phyloP scores from a whole-genome alignment of 1,140 invertebrate genomes.

The Eupeodes corollae region DNA sequence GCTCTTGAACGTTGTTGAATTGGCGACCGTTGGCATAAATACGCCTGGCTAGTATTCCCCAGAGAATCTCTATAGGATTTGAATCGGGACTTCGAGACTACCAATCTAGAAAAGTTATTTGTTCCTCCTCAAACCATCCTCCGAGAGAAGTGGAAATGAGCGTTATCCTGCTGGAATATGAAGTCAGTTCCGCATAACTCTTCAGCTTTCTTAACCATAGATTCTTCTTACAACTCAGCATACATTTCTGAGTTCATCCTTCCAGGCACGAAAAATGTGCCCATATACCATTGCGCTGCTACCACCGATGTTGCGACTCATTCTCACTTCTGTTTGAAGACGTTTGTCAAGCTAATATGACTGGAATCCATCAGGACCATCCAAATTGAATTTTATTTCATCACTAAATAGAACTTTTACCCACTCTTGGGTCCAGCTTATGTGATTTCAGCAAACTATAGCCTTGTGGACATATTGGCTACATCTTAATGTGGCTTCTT shows the following conservation, averaged over 20 bases:
- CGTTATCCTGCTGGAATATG: slow-evolving; percentile 4
- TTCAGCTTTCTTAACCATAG: not conserved
- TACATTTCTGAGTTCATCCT: not conserved
- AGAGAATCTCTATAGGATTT: slow-evolving; percentile 8
- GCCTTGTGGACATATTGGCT: too few species aligned
- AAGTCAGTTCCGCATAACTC: not conserved
- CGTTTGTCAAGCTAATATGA: not conserved
- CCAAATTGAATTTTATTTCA: not conserved
- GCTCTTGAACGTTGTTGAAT: not conserved
- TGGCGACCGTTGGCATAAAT: not conserved
- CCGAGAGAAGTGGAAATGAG: not conserved
- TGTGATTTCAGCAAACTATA: too few species aligned
- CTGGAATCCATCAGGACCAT: not conserved
- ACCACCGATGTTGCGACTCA: not conserved
- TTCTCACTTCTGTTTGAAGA: not conserved
- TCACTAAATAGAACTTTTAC: not conserved
- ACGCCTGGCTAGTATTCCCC: not conserved
- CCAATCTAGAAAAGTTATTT: slow-evolving; percentile 2
- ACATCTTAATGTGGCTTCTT: too few species aligned
- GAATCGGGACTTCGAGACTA: slow-evolving; percentile 3
- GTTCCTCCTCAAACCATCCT: not conserved
- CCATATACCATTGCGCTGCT: not conserved
- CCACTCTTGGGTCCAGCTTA: not conserved
- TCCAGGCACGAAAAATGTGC: not conserved
- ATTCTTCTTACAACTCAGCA: not conserved